These are phyloP conservation scores for Scaptomyza parva DNA, from an alignment of 2,888 invertebrate genomes.

Conservation along the genomic window DNA sequence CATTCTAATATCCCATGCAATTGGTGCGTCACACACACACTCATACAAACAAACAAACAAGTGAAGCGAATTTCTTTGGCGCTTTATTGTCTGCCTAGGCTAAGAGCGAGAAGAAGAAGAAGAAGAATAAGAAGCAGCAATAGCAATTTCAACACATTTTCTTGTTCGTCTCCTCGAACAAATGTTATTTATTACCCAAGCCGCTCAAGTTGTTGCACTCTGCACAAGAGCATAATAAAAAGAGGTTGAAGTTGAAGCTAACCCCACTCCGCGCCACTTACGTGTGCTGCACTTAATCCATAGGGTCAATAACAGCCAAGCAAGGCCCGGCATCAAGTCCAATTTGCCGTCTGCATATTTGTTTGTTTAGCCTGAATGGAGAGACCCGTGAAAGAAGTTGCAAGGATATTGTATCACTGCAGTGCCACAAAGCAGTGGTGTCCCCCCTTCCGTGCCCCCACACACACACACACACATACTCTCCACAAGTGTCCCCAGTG, in stretches of 20 bases:
- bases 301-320: constrained; percentile 68
- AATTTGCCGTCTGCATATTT: constrained; percentile 30
- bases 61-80: constrained; percentile 46
- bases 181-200: constrained; percentile 62
- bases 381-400: constrained; percentile 17
- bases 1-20: constrained; percentile 10
- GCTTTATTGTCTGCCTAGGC: constrained; percentile 45
- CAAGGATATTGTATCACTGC: constrained; percentile 23
- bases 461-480: too few species aligned
- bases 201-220: constrained; percentile 43
- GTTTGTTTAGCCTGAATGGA: constrained; percentile 33
- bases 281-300: constrained; percentile 70
- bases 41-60: constrained; percentile 5
- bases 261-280: too few species aligned
- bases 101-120: too few species aligned
- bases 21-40: constrained; percentile 50
- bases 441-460: too few species aligned
- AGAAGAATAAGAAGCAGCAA: constrained; percentile 4
- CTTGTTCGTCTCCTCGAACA: constrained; percentile 24
- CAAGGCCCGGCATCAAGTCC: constrained; percentile 15
- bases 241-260: constrained; percentile 40
- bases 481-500: constrained; percentile 1
- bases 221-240: neutral
- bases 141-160: constrained; percentile 32
- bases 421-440: constrained; percentile 34